phyloP scores from a whole-genome alignment of 2,113 vertebrate species.

The Gallinago undulata region DNA sequence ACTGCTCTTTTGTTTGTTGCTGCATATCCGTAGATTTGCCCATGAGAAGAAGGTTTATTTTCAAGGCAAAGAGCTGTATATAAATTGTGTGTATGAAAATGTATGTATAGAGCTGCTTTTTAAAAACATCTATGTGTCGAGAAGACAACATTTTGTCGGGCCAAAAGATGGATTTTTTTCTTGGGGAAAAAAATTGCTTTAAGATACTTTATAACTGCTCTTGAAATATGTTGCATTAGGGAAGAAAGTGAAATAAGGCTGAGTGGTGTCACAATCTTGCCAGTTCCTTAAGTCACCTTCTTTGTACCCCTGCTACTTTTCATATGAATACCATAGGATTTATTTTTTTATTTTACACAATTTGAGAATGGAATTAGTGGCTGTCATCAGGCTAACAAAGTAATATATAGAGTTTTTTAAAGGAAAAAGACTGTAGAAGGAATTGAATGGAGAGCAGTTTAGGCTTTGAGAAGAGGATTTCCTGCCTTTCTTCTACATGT shows the following conservation, averaged over 20 bases:
- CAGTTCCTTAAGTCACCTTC: neutral
- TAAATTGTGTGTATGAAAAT: neutral
- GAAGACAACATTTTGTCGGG: neutral
- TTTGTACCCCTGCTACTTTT: neutral
- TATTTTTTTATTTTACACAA: fast-evolving
- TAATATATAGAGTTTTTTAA: neutral
- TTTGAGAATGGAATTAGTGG: neutral
- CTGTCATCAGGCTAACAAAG: neutral
- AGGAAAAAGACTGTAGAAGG: neutral
- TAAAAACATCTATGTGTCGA: neutral
- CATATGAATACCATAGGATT: fast-evolving
- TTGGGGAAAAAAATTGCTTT: neutral
- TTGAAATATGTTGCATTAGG: neutral
- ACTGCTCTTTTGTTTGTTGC: neutral
- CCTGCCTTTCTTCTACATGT: neutral
- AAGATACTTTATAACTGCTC: neutral
- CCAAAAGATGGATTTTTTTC: neutral
- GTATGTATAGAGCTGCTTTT: neutral
- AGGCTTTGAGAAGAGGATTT: neutral
- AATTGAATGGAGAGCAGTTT: neutral
- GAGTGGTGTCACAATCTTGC: too few relatives aligned
- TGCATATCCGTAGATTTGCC: neutral
- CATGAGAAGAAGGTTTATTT: neutral
- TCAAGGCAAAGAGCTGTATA: neutral
- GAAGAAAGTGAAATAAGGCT: neutral